Conservation (phyloP, 2,888 invertebrate genomes). For the Tipula helvola region DNA sequence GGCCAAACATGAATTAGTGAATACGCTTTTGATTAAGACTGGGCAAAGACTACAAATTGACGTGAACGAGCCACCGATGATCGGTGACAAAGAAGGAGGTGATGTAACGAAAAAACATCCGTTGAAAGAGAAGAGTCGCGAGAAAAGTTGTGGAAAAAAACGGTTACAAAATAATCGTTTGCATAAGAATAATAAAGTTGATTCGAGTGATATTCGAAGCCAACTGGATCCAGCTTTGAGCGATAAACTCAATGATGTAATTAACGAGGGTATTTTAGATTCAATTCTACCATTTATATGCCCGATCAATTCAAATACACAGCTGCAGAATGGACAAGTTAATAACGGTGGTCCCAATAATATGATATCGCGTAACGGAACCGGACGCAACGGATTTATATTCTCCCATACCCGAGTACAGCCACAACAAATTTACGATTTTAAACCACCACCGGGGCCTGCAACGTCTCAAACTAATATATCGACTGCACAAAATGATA, state of each 20-base stretch:
- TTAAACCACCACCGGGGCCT: neutral
- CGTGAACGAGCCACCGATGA: neutral
- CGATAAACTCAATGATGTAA: constrained; percentile 41
- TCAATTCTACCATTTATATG: constrained; percentile 66
- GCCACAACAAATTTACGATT: constrained; percentile 7
- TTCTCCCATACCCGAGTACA: neutral
- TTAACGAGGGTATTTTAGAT: constrained; percentile 72
- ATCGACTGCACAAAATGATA: neutral
- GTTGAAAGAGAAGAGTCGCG: neutral
- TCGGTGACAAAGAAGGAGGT: neutral
- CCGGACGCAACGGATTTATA: neutral
- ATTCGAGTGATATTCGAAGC: constrained; percentile 5
- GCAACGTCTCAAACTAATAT: neutral
- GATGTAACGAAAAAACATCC: neutral
- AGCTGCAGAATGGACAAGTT: neutral
- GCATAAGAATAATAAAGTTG: constrained; percentile 11
- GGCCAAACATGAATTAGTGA: constrained; percentile 29
- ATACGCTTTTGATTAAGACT: constrained; percentile 23
- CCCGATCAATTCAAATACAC: constrained; percentile 19
- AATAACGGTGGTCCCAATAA: neutral
- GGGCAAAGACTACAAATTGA: neutral
- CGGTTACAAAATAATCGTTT: neutral
- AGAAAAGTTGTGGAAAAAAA: constrained; percentile 11
- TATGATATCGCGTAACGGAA: neutral
- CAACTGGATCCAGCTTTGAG: constrained; percentile 27